A percentile compares a stretch with the other conserved stretches of the same genome.
Conservation (phyloP, 2,888 invertebrate genomes). For the Morpho helenor region DNA sequence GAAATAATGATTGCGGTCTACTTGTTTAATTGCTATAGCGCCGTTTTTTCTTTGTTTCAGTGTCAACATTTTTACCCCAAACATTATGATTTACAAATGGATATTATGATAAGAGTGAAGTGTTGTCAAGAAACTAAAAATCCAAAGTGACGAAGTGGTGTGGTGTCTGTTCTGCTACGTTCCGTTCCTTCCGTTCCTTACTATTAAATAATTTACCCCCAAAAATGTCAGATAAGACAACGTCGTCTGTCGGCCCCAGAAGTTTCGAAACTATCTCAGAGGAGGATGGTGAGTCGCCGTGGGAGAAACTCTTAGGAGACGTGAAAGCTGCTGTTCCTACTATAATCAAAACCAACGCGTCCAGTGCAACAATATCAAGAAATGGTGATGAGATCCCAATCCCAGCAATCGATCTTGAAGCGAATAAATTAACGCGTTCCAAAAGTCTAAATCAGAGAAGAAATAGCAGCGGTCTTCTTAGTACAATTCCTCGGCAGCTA, state of each 20-base stretch:
- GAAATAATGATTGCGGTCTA: not conserved
- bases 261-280: conserved; percentile 76
- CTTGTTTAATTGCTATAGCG: not conserved
- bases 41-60: conserved; percentile 63
- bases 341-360: conserved; percentile 69
- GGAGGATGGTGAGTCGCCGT: conserved; percentile 68
- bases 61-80: conserved; percentile 79
- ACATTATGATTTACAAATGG: conserved; percentile 80
- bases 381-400: conserved; percentile 53
- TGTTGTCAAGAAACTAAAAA: conserved; percentile 79
- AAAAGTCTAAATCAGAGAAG: conserved; percentile 72
- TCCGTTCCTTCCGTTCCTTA: conserved; percentile 47
- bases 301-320: conserved; percentile 73
- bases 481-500: conserved; percentile 74
- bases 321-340: conserved; percentile 66
- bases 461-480: conserved; percentile 74
- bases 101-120: conserved; percentile 80
- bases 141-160: conserved; percentile 77
- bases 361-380: conserved; percentile 57
- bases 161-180: conserved; percentile 74
- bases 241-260: conserved; percentile 71
- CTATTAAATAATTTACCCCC: conserved; percentile 20
- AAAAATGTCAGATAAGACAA: conserved; percentile 73
- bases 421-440: conserved; percentile 64
- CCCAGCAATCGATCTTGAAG: conserved; percentile 57